Evolutionary conservation across 1,140 invertebrate species (phyloP), one percentile per base, ranked within the genome.

Genomic region (Lasioglossum albipes): DNA sequence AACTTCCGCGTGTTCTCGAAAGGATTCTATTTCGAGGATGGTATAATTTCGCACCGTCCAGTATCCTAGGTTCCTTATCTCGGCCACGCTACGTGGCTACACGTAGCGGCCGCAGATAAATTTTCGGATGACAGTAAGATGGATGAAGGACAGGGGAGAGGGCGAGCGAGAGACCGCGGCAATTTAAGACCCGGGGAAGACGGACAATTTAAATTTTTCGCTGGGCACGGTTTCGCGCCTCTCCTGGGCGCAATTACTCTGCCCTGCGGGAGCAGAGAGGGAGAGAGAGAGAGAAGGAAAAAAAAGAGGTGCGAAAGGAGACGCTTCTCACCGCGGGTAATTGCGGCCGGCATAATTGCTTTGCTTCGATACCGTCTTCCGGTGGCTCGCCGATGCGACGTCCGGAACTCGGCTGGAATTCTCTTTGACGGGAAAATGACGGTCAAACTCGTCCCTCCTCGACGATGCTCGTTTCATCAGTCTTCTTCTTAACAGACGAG

Each of bases 161-260:
- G 54, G 36, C 71, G 20, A 36, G 62, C 27, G 27, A 16, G 27
- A 31, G 16, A 10, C 31, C 20, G 22, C 45, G 45, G 67, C 76
- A 83, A 77, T 82, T 83, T 79, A 76, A 78, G 61, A 13, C 59
- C 52, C 62, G n/a, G 66, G 31, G 41, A 74, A 71, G 84, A 75
- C 70, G 83, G 45, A 82, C 83, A 75, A 82, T 86, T 86, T 85
- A 86, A 85, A 86, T 86, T 79, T 86, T 79, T 82, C 84, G 59
- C 70, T 57, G 77, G 59, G 75, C 59, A 72, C 54, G 59, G 54
- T 83, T 57, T 42, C 72, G 68, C 81, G 61, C n/a, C 79, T 77
- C 79, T 64, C 74, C n/a, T 5, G 74, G 12, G 69, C 69, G 65
- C 74, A 64, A 84, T 84, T 84, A 82, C 75, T 82, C 69, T 54